Evolutionary conservation across 2,797 vertebrate genomes (phyloP).

Genomic region (Mico argentatus): DNA sequence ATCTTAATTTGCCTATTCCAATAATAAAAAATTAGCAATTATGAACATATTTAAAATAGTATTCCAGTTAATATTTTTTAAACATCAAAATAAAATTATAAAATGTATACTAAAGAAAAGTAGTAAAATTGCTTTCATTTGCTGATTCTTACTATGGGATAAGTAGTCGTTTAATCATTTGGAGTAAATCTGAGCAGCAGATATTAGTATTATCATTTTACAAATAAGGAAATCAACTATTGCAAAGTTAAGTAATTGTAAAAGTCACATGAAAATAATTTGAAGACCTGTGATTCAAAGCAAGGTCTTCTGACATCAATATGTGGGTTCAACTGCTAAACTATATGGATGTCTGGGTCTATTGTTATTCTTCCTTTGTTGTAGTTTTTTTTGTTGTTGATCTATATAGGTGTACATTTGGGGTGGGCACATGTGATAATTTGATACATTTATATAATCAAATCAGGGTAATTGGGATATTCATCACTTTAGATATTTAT

Average conservation of each 20-base stretch:
- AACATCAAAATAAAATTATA: constrained; percentile 10
- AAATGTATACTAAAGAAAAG: neutral
- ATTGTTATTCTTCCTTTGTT: neutral
- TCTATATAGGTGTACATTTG: neutral
- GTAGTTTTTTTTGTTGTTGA: neutral
- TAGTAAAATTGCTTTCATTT: neutral
- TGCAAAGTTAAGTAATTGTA: neutral
- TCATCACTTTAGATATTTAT: neutral
- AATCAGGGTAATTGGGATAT: neutral
- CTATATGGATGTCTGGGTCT: neutral
- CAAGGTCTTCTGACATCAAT: neutral
- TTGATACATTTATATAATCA: neutral
- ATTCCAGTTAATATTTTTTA: neutral
- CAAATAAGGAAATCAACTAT: neutral
- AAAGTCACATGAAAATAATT: neutral
- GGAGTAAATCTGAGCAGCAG: neutral
- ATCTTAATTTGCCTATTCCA: constrained; percentile 28
- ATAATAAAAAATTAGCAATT: neutral
- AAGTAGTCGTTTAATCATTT: neutral
- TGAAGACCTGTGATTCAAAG: neutral
- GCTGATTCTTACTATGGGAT: neutral
- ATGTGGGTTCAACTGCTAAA: neutral
- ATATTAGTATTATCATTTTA: neutral
- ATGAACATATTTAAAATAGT: neutral
- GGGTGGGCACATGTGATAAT: neutral